Base-by-base conservation (phyloP, 2,888 invertebrate species). In the Venusia cambrica region DNA sequence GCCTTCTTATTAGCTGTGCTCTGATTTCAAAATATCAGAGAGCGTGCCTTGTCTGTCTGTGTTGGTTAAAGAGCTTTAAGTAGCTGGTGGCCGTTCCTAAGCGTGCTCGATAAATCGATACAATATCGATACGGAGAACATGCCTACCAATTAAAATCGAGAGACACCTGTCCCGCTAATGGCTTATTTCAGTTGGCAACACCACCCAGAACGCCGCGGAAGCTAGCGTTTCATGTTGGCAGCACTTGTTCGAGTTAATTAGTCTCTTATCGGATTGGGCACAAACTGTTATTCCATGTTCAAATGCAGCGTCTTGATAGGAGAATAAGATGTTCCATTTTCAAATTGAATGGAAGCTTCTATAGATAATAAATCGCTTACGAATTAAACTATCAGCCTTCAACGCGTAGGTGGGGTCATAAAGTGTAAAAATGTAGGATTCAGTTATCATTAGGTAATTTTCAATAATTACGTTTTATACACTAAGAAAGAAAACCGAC, bases 91-190 rank as follows among this genome's bases (percentile, higher is more conserved):
- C 34, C 11, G 5, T 36, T 26, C 6, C 17, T 18, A 27, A 27
- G 18, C 27, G 18, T 14, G 24, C 24, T n/a, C 16, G 26, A 28
- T 33, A 32, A 33, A 21, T 28, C 31, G 46, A 46, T 46, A 42
- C 46, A 37, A 41, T 20, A 42, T 39, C 39, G 49, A 46, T 49
- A 42, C 37, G 20, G 14, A 5, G 28, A 41, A 49, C 54, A 51
- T 31, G 46, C 25, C 33, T 38, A 40, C 54, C 52, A 55, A 55
- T 55, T 55, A 55, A 55, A 51, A 45, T 38, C 45, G 48, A 46
- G 43, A 49, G 49, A 49, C 52, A 49, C 52, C 49, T 53, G 49
- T 53, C 52, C 32, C 25, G 39, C 40, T 46, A 46, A 51, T 49
- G 39, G 51, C 49, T 54, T 49, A 51, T 46, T 54, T 51, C 32